phyloP scores from a whole-genome alignment of 2,797 vertebrate genomes.

The Eulemur rubriventer region DNA sequence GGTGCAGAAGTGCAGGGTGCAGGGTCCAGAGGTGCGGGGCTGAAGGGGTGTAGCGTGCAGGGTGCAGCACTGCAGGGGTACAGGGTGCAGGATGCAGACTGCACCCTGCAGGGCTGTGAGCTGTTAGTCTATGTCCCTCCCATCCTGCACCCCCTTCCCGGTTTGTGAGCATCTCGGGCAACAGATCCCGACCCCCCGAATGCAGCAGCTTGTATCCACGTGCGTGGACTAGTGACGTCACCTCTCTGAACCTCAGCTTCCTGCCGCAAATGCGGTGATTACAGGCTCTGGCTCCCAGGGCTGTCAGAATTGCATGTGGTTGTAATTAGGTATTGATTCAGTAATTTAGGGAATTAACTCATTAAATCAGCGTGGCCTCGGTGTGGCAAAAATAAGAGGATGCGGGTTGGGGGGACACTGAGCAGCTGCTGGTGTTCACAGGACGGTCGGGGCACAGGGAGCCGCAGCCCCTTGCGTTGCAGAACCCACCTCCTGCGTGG shows the following conservation, averaged over 20 bases:
- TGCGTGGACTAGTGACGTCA: background rate
- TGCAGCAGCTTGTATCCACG: background rate
- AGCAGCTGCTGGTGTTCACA: background rate
- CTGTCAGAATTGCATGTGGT: background rate
- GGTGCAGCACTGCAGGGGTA: background rate
- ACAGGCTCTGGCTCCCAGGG: background rate
- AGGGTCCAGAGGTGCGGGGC: background rate
- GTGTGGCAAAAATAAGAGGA: background rate
- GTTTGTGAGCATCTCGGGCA: background rate
- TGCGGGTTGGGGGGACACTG: background rate
- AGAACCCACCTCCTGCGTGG: fast-evolving
- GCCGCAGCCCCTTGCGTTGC: fast-evolving
- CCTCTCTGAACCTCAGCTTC: background rate
- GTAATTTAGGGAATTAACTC: background rate
- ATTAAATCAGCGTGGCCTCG: background rate
- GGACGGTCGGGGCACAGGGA: background rate
- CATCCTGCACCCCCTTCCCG: background rate
- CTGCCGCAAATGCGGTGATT: background rate
- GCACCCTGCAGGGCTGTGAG: background rate
- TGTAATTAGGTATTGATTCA: slow-evolving; percentile 35
- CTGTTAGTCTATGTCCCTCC: background rate
- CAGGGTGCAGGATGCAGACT: background rate
- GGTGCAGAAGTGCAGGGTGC: background rate
- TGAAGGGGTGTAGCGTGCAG: background rate
- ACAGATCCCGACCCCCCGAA: background rate